These are phyloP conservation scores for Acrobeloides nanus DNA, from an alignment of 2,888 invertebrate species.

Conservation along the genomic window DNA sequence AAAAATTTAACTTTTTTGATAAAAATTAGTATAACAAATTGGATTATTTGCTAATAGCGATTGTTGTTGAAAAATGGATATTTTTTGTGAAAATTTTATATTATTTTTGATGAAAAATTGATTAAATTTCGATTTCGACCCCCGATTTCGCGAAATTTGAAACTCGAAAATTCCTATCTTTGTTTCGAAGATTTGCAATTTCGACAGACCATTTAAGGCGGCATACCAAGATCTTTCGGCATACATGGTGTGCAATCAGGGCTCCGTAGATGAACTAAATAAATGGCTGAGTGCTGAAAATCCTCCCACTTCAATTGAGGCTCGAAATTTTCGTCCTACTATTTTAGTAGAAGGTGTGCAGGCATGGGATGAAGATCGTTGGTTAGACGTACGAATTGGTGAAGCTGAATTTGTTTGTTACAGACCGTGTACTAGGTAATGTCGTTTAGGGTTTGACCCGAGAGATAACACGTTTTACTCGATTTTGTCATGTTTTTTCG, in stretches of 20 bases:
- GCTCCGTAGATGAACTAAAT: slow-evolving; percentile 39
- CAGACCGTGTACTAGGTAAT: slow-evolving; percentile 42
- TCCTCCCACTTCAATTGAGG: slow-evolving; percentile 5
- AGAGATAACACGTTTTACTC: not conserved
- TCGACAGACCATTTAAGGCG: too few relatives aligned
- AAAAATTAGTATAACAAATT: too few relatives aligned
- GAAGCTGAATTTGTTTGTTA: slow-evolving; percentile 39
- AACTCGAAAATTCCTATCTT: too few relatives aligned
- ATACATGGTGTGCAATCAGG: slow-evolving; percentile 33
- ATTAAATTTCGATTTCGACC: too few relatives aligned
- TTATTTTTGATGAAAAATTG: too few relatives aligned
- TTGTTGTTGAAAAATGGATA: slow-evolving; percentile 6
- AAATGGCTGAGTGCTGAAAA: slow-evolving; percentile 4
- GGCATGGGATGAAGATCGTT: slow-evolving; percentile 44
- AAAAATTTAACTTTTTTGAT: too few relatives aligned
- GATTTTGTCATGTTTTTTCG: not conserved
- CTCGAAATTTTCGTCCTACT: slow-evolving; percentile 40
- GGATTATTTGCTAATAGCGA: too few relatives aligned
- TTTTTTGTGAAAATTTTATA: not conserved
- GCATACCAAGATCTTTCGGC: slow-evolving; percentile 38
- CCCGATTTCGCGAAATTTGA: too few relatives aligned
- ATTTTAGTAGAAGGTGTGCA: slow-evolving; percentile 33
- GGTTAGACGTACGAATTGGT: slow-evolving; percentile 40
- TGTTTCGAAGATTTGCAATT: too few relatives aligned
- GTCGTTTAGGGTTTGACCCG: too few relatives aligned